These are phyloP conservation scores for Austrolebias charrua DNA, from an alignment of 2,797 vertebrate genomes.

Conservation along the genomic window DNA sequence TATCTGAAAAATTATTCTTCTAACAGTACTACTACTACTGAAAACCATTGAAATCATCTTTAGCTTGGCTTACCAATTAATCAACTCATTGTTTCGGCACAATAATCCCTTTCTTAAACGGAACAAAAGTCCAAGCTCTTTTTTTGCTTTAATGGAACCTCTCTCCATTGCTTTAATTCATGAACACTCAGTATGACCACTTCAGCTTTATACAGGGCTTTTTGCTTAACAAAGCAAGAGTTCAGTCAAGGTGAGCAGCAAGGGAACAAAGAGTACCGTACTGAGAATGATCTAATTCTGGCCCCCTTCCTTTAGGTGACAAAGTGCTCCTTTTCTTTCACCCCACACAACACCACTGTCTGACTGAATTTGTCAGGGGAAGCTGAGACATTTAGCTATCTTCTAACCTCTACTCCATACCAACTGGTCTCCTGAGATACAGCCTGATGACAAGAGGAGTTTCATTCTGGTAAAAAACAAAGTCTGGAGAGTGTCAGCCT, in stretches of 20 bases:
- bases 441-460: constrained; percentile 41
- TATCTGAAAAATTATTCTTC: too few relatives aligned
- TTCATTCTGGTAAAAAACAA: constrained; percentile 47
- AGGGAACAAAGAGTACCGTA: constrained; percentile 42
- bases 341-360: constrained; percentile 56
- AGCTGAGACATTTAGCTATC: constrained; percentile 69
- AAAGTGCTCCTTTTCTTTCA: constrained; percentile 50
- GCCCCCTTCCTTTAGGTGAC: constrained; percentile 49
- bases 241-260: constrained; percentile 46
- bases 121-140: not conserved
- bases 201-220: constrained; percentile 23
- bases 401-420: constrained; percentile 68
- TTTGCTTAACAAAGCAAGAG: constrained; percentile 23
- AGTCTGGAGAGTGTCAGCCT: constrained; percentile 56
- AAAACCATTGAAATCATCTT: not conserved
- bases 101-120: not conserved
- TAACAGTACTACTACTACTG: too few relatives aligned
- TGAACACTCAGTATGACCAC: not conserved
- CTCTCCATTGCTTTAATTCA: constrained; percentile 1
- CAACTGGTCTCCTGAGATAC: constrained; percentile 63
- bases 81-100: not conserved
- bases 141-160: constrained; percentile 1
- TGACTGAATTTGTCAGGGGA: constrained; percentile 65
- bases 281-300: constrained; percentile 44
- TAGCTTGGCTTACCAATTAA: not conserved